Percentiles rank a stretch among this genome's conserved stretches.
phyloP scores from a whole-genome alignment of 2,888 invertebrate genomes.

The Sphecodes monilicornis region DNA sequence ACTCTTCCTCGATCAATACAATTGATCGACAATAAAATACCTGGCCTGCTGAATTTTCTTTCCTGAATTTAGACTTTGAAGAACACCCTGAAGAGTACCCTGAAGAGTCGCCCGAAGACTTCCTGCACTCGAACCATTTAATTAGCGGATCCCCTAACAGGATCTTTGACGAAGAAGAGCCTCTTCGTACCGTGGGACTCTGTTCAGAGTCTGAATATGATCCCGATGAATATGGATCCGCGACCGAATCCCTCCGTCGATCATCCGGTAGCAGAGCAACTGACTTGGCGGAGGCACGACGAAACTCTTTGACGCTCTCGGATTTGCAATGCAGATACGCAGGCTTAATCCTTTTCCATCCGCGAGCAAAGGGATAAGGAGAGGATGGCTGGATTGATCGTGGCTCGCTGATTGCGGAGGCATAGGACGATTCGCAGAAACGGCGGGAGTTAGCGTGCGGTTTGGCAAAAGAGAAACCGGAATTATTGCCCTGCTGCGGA shows the following conservation, averaged over 20 bases:
- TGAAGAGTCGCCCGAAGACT: background rate
- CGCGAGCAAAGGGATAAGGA: slow-evolving; percentile 11
- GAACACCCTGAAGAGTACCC: background rate
- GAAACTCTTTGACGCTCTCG: slow-evolving; percentile 25
- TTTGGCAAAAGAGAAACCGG: slow-evolving; percentile 68
- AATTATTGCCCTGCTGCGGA: slow-evolving; percentile 68
- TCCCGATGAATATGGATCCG: background rate
- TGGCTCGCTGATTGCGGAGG: slow-evolving; percentile 33
- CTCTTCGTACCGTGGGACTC: background rate
- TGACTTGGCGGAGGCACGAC: background rate
- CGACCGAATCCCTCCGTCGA: background rate
- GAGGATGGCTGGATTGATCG: slow-evolving; percentile 9
- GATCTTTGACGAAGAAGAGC: background rate
- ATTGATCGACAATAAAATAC: no score
- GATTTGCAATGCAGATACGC: slow-evolving; percentile 41
- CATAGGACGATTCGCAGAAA: slow-evolving; percentile 27
- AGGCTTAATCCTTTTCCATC: slow-evolving; percentile 36
- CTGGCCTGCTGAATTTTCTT: background rate
- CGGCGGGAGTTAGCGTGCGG: slow-evolving; percentile 48
- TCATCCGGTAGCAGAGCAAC: background rate
- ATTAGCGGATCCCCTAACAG: background rate
- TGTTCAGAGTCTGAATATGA: background rate
- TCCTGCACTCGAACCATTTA: background rate
- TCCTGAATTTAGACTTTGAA: background rate
- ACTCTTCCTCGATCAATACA: no score